Evolutionary conservation across 2,888 invertebrate species (phyloP), one percentile per base, ranked within the genome.

Genomic region (Unio delphinus): DNA sequence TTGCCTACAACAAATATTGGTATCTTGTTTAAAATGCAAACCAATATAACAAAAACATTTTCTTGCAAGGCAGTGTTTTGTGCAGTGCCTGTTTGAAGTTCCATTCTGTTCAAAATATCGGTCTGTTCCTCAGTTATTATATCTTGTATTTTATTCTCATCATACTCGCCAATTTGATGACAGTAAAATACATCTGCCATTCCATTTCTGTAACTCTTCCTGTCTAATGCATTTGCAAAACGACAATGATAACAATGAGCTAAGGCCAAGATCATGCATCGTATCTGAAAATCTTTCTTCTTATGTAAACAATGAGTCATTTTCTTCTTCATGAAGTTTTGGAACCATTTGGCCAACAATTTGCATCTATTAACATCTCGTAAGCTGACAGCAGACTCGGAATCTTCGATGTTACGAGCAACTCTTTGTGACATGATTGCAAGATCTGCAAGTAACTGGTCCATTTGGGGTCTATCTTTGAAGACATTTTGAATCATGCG

Each of bases 1-100:
- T 83, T 82, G 11, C 83, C 83, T 34, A 83, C 82, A 6, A 83
- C 68, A 71, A 83, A 83, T 11, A 83, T 73, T 20, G 83, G 83
- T 28, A 83, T 79, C 64, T 55, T 73, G 55, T 80, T 83, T 45
- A 83, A 68, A 55, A 83, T 82, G 59, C 82, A 79, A 4, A 82
- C 80, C 11, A 83, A 56, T 6, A 82, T 75, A 5, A 83, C 78
- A 76, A 83, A 83, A 0, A 83, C 83, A 69, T 83, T 83, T 72
- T 83, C 83, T 30, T 70, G 72, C 18, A 83, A 67, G 8, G 83
- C 81, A 26, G 77, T 76, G 59, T 83, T 83, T 28, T 71, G 70
- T 54, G 83, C 83, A 61, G 77, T 82, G 23, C 81, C 80, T 8
- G 64, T 62, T 26, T 81, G 82, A 15, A 83, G 30, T 18, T 74